These are phyloP conservation scores for Decapterus maruadsi DNA, from an alignment of 2,797 vertebrate species.

Conservation along the genomic window DNA sequence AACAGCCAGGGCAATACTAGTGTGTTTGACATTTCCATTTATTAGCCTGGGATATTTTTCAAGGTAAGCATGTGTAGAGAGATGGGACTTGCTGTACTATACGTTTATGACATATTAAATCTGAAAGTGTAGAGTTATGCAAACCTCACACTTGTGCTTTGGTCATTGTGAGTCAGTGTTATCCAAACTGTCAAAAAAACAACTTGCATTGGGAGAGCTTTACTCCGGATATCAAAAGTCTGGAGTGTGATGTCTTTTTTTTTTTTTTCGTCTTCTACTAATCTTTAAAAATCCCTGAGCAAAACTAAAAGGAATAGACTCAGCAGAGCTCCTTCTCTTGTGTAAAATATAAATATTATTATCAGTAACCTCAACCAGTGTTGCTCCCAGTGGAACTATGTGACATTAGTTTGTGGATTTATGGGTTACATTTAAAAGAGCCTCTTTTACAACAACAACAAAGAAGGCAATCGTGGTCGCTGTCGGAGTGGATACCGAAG, in stretches of 20 bases:
- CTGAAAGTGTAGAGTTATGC: not conserved
- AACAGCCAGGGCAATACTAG: conserved; percentile 20
- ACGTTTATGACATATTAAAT: not conserved
- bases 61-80: not conserved
- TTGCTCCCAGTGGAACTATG: too few species aligned
- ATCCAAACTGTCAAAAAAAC: not conserved
- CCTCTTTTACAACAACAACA: not conserved
- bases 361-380: too few species aligned
- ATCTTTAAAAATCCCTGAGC: not conserved
- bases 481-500: not conserved
- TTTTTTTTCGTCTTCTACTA: too few species aligned
- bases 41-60: not conserved
- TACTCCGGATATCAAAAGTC: not conserved
- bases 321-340: too few species aligned
- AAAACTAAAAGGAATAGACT: too few species aligned
- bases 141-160: not conserved
- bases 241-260: not conserved
- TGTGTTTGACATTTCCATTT: conserved; percentile 32
- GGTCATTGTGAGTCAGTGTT: not conserved
- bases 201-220: not conserved
- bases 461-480: not conserved
- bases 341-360: too few species aligned
- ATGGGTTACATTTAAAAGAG: too few species aligned
- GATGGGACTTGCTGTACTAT: not conserved
- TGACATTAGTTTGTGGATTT: too few species aligned